Base-by-base conservation (phyloP, 2,797 vertebrate genomes). In the Helostoma temminkii region DNA sequence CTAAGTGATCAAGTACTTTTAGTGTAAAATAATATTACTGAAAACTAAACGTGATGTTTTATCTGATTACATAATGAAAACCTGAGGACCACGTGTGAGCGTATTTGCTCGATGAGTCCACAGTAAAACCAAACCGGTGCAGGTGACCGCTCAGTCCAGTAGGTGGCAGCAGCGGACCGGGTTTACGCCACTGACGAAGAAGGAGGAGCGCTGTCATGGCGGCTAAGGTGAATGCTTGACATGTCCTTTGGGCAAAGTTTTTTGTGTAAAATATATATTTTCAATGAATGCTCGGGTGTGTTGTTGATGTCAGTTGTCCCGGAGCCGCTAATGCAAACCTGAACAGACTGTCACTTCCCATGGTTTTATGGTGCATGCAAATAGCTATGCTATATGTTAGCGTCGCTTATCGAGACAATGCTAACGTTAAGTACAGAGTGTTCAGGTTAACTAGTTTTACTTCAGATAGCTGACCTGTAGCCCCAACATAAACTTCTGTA, bases 151-250 rank as follows among this genome's bases (percentile, higher is more conserved):
- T 57, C 7, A 0, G 36, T 9, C 85, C 81, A 0, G 0, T 43
- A 60, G 89, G 55, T 63, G 90, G 66, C 86, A 15, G 81, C 55
- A 80, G n/a, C 22, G 19, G 5, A 57, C 66, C 41, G 50, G 6
- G 26, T 15, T 64, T 16, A 7, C 2, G 36, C n/a, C 18, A 1
- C 7, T 0, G 24, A 9, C 3, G 76, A 84, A 71, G 66, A 43
- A 82, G 74, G 80, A 71, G 81, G 77, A 74, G 36, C 25, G 64
- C 82, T 83, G 87, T 91, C 89, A 95, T 95, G 94, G 94, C 93
- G 87, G 90, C 93, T 88, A 93, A 94, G 94, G 94, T 95, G 94
- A 94, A 83, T 54, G 60, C 45, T 52, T 84, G 66, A 87, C 50
- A 61, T 81, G 69, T 74, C 34, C 6, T 62, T 71, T 56, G 10